Conservation (phyloP, 2,888 invertebrate genomes). For the Drosophila eohydei region DNA sequence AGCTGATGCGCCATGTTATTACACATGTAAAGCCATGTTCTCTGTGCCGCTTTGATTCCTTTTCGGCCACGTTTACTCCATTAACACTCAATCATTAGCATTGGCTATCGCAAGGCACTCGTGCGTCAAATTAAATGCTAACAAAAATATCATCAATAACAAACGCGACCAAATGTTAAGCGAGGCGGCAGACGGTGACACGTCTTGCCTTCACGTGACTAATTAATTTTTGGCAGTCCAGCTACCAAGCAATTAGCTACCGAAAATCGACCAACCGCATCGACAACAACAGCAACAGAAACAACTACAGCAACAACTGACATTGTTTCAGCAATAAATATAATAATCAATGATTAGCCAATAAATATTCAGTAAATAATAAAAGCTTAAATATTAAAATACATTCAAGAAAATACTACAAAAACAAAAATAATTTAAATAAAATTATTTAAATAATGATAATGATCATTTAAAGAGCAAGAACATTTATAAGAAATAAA, state of each 20-base stretch:
- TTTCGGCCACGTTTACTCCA: slow-evolving; percentile 64
- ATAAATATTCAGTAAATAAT: background rate
- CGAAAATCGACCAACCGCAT: slow-evolving; percentile 34
- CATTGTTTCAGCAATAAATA: background rate
- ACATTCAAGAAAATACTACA: too few relatives aligned
- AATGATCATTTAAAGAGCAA: too few relatives aligned
- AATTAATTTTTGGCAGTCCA: slow-evolving; percentile 61
- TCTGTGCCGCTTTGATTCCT: slow-evolving; percentile 45
- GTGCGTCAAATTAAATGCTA: slow-evolving; percentile 74
- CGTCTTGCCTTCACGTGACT: slow-evolving; percentile 58
- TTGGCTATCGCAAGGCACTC: slow-evolving; percentile 55
- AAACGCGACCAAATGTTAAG: slow-evolving; percentile 48
- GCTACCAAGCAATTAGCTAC: slow-evolving; percentile 69
- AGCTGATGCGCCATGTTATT: slow-evolving; percentile 45
- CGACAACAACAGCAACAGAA: slow-evolving; percentile 7
- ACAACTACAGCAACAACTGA: slow-evolving; percentile 1
- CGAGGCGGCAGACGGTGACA: slow-evolving; percentile 30
- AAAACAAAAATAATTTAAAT: too few relatives aligned
- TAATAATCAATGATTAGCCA: background rate
- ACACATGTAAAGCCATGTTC: slow-evolving; percentile 34
- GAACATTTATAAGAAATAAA: too few relatives aligned
- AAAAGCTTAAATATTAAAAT: background rate
- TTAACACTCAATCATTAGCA: slow-evolving; percentile 75
- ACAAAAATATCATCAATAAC: slow-evolving; percentile 71
- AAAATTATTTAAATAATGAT: too few relatives aligned